Percentiles rank a stretch among this genome's conserved stretches.
phyloP scores from a whole-genome alignment of 2,888 invertebrate genomes.

The Drosophila macrospina region DNA sequence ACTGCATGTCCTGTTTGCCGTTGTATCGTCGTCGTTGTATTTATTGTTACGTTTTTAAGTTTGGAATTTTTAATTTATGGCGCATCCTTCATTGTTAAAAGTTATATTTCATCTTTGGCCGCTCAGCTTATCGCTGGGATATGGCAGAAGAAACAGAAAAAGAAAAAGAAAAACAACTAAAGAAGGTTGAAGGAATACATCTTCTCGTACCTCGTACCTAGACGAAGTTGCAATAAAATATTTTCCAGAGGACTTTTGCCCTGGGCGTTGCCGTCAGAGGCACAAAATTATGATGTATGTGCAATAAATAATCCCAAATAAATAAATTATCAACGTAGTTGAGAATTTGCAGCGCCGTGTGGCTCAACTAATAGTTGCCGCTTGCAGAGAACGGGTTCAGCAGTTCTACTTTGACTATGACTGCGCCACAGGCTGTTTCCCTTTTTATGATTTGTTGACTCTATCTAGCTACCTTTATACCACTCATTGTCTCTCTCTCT shows the following conservation, averaged over 20 bases:
- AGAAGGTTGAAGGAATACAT: conserved; percentile 43
- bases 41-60: conserved; percentile 80
- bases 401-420: conserved; percentile 36
- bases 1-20: conserved; percentile 68
- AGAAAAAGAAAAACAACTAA: conserved; percentile 5
- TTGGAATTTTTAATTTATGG: conserved; percentile 81
- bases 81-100: conserved; percentile 80
- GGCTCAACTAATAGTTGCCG: conserved; percentile 75
- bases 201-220: conserved; percentile 52
- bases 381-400: conserved; percentile 43
- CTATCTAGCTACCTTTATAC: not conserved
- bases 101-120: conserved; percentile 72
- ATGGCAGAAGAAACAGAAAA: conserved; percentile 17
- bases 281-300: conserved; percentile 83
- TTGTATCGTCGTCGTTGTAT: conserved; percentile 61
- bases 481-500: conserved; percentile 7
- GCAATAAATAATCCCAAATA: conserved; percentile 85
- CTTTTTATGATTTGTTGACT: conserved; percentile 68
- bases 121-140: conserved; percentile 51
- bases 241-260: conserved; percentile 51
- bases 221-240: conserved; percentile 67
- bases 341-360: conserved; percentile 59
- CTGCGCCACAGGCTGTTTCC: conserved; percentile 16
- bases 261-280: conserved; percentile 63
- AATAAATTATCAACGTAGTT: conserved; percentile 81